Evolutionary conservation across 2,797 vertebrate species (phyloP), one percentile per base, ranked within the genome.

Genomic region (Tauraco hartlaubi): DNA sequence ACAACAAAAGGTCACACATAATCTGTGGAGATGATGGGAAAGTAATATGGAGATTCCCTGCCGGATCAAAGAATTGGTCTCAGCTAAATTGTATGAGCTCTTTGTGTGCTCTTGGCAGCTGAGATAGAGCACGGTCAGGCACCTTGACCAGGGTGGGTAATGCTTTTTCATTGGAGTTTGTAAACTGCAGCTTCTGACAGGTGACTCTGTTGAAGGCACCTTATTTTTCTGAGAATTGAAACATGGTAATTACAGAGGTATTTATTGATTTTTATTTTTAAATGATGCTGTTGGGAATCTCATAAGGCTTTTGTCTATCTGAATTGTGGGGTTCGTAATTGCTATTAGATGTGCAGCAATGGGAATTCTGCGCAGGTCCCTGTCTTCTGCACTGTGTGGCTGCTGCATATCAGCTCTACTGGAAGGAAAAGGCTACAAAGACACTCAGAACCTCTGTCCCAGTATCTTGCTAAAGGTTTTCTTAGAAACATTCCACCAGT

Each of bases 1-100:
- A 88, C 35, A 90, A 43, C 37, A 61, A 89, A 96, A 97, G 89
- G 96, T 96, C 94, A 96, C 48, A 64, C 29, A 73, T 88, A 84
- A 91, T 97, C 85, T 92, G 83, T 91, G 68, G 95, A 97, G 94
- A 87, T 26, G 8, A 77, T 12, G 4, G 49, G 58, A 81, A 90
- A 46, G 78, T 92, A 80, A 93, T 92, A 61, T 2, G 1, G 35
- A 95, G 93, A 91, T 96, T 97, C 95, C 59, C 68, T 85, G 62
- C 77, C 91, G 96, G 92, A 93, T 68, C 48, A 72, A 82, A 94
- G 54, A 96, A 82, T 79, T 91, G 56, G 46, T 74, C 73, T 97
- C 90, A 87, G 91, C 69, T 94, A 87, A 95, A 96, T 96, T 85
- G 74, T 17, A n/a, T 52, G 58, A 88, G 19, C 17, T 90, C 85